Evolutionary conservation across 2,888 invertebrate species (phyloP), one percentile per base, ranked within the genome.

Genomic region (Sycophila texana): DNA sequence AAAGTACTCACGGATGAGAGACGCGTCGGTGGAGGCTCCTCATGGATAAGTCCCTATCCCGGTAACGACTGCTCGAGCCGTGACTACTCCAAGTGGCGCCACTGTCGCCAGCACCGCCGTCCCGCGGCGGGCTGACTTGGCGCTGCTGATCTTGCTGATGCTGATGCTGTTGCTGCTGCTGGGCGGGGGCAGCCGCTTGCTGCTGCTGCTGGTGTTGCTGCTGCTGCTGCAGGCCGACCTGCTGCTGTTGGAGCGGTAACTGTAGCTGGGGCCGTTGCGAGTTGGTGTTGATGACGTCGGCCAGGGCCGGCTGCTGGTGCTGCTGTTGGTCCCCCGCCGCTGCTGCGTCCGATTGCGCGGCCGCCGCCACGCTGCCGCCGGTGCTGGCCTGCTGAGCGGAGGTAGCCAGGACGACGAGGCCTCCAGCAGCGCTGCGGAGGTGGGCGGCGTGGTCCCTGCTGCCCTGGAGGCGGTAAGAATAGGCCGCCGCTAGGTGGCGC

Each of bases 401-500:
- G 53, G 84, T 81, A 80, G 84, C 82, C 82, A 82, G 82, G 82
- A 83, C 82, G 75, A 80, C 76, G 73, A 81, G 81, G 81, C 84
- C 84, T 75, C 81, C 74, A 18, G 84, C 79, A 63, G 70, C 39
- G 49, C 58, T 49, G 58, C 77, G 60, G 20, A 58, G 76, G 39
- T 58, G 49, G 66, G 57, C 67, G 49, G 65, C 60, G 22, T 55
- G 57, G 22, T 39, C 22, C 16, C 22, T 55, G 39, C 57, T 70
- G n/a, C 18, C 47, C 51, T 18, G 83, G 47, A 63, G 92, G 92
- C 81, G 92, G 91, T 91, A 91, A 92, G 87, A 91, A 91, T 91
- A 91, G 92, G 87, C 91, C 91, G 88, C 91, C 92, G 87, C 91
- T 92, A 89, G 76, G 49, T 81, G 73, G 84, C 89, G 88, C 82